phyloP scores from a whole-genome alignment of 2,113 vertebrate species.

The Melospiza georgiana region DNA sequence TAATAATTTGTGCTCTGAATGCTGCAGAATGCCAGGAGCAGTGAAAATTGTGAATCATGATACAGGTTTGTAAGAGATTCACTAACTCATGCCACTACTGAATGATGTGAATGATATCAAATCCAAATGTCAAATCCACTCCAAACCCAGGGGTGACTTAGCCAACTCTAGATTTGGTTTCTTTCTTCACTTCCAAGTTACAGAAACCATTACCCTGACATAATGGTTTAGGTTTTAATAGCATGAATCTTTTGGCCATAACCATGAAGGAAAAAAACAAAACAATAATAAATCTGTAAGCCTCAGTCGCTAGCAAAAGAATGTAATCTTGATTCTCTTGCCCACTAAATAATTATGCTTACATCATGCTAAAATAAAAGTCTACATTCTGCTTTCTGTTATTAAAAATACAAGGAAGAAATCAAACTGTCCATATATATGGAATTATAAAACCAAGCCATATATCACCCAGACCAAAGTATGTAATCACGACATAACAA shows the following conservation, averaged over 20 bases:
- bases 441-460: conserved; percentile 24
- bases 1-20: background rate
- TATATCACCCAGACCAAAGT: conserved; percentile 48
- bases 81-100: background rate
- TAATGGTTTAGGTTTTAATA: background rate
- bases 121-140: background rate
- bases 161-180: background rate
- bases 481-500: conserved; percentile 53
- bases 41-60: background rate
- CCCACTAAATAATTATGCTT: conserved; percentile 13
- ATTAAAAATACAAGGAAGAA: conserved; percentile 18
- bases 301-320: background rate
- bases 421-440: conserved; percentile 1
- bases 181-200: conserved; percentile 5
- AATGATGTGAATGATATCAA: background rate
- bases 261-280: background rate
- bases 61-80: background rate
- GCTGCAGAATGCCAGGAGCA: background rate
- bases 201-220: background rate
- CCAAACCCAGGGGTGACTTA: background rate
- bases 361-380: conserved; percentile 36
- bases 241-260: background rate
- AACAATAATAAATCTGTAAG: background rate
- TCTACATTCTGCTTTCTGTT: background rate
- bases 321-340: background rate